A percentile compares a stretch with the other conserved stretches of the same genome.
Evolutionary conservation across 2,888 invertebrate genomes (phyloP).

Genomic region (Coenonympha arcania): DNA sequence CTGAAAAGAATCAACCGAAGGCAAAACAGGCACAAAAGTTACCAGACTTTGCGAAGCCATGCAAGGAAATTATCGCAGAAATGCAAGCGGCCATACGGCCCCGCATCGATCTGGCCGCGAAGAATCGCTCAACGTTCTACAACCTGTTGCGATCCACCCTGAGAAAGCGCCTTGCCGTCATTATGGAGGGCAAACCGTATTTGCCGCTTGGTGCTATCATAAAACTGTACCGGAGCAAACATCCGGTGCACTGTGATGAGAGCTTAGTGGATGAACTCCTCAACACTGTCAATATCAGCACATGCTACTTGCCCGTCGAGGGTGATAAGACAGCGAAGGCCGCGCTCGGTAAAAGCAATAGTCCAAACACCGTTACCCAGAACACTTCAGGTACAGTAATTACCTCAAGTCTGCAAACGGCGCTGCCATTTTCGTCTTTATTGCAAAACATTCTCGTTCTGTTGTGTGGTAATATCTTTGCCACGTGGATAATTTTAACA

Average conservation of each 20-base stretch:
- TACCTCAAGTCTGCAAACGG: not conserved
- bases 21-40: conserved; percentile 3
- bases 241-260: conserved; percentile 29
- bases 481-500: not conserved
- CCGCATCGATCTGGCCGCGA: not conserved
- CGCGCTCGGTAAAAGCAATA: not conserved
- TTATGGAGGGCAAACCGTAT: conserved; percentile 23
- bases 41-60: conserved; percentile 24
- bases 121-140: conserved; percentile 7
- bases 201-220: conserved; percentile 22
- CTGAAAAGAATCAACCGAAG: not conserved
- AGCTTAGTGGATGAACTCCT: conserved; percentile 26
- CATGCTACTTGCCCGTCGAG: conserved; percentile 17
- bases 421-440: not conserved
- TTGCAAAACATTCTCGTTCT: not conserved
- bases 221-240: conserved; percentile 28
- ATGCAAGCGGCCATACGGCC: conserved; percentile 14
- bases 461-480: no score
- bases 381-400: conserved; percentile 12
- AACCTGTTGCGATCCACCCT: conserved; percentile 23
- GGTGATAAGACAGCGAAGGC: not conserved
- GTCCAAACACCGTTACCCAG: conserved; percentile 1
- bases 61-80: conserved; percentile 20
- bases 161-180: conserved; percentile 29
- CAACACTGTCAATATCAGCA: conserved; percentile 27